phyloP scores from a whole-genome alignment of 2,797 vertebrate species.

The Pithecia hirsuta region DNA sequence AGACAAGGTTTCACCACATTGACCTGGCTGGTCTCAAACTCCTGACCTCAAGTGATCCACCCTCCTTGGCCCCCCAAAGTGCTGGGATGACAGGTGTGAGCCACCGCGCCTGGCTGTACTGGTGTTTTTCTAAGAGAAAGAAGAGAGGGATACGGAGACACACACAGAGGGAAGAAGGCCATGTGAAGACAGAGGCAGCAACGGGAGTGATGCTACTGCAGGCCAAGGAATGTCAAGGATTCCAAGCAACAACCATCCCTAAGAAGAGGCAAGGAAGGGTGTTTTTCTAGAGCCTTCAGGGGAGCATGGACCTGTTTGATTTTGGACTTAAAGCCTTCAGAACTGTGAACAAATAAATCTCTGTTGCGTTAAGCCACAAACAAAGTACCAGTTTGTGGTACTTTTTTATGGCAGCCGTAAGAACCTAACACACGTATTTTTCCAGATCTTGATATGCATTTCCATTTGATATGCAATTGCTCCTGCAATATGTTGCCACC shows the following conservation, averaged over 20 bases:
- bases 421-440: background rate
- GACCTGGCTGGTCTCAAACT: background rate
- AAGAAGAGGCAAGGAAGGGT: background rate
- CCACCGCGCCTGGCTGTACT: background rate
- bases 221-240: background rate
- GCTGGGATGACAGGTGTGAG: background rate
- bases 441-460: background rate
- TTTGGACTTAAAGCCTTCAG: background rate
- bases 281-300: background rate
- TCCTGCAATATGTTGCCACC: background rate
- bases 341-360: background rate
- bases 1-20: background rate
- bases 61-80: background rate
- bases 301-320: background rate
- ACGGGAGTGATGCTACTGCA: background rate
- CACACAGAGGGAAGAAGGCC: background rate
- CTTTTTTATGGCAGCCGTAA: background rate
- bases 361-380: background rate
- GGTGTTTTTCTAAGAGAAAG: background rate
- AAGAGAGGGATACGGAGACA: background rate
- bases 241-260: too few species aligned
- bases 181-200: background rate
- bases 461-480: background rate
- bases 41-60: background rate
- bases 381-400: background rate